phyloP scores from a whole-genome alignment of 1,140 invertebrate genomes.

The Heliconius nattereri region DNA sequence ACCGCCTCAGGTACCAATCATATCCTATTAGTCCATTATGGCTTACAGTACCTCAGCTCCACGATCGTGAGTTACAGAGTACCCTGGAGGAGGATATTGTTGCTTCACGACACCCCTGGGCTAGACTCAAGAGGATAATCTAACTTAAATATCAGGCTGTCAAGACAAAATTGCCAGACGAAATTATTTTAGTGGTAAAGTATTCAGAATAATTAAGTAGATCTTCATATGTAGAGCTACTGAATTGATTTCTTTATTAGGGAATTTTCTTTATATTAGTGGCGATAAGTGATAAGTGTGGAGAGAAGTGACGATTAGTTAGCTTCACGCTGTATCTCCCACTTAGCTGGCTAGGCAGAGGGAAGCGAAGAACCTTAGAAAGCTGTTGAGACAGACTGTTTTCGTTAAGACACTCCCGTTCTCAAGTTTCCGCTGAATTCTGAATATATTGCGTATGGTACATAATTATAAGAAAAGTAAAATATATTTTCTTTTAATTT shows the following conservation, averaged over 20 bases:
- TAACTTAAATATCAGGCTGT: slow-evolving; percentile 22
- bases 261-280: no score
- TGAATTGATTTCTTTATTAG: not conserved
- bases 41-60: slow-evolving; percentile 22
- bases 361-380: no score
- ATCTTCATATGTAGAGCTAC: not conserved
- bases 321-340: no score
- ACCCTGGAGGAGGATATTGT: slow-evolving; percentile 44
- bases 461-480: no score
- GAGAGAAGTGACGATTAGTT: no score
- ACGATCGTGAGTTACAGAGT: slow-evolving; percentile 30
- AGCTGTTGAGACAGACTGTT: no score
- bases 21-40: slow-evolving; percentile 43
- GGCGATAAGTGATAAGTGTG: no score
- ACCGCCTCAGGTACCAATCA: slow-evolving; percentile 38
- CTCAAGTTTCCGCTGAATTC: no score
- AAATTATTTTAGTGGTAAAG: not conserved
- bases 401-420: no score
- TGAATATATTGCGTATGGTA: no score
- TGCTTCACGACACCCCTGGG: slow-evolving; percentile 48
- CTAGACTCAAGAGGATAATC: slow-evolving; percentile 35
- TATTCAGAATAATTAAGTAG: not conserved
- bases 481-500: not conserved
- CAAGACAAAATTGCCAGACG: not conserved
- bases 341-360: no score